phyloP scores from a whole-genome alignment of 2,888 invertebrate genomes.

The Heliconius erato region DNA sequence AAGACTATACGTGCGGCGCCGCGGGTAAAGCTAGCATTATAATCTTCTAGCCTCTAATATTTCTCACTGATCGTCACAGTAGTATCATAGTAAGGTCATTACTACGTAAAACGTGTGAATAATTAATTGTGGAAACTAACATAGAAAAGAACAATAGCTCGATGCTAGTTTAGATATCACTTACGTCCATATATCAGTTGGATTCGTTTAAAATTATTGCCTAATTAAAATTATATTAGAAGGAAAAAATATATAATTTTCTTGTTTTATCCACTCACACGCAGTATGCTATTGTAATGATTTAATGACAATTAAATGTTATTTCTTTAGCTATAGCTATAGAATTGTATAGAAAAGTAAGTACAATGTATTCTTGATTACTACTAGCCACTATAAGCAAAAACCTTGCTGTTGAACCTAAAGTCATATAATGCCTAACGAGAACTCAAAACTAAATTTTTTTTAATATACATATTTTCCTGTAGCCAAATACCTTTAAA shows the following conservation, averaged over 20 bases:
- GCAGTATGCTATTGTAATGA: background rate
- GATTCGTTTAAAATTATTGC: conserved; percentile 26
- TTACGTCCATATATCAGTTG: conserved; percentile 41
- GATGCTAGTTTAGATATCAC: conserved; percentile 43
- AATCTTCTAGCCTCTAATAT: conserved; percentile 14
- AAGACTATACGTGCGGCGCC: background rate
- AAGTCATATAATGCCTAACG: too few species aligned
- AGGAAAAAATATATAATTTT: background rate
- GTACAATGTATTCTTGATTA: background rate
- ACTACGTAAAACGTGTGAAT: conserved; percentile 74
- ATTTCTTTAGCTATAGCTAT: background rate
- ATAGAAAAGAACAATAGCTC: conserved; percentile 62
- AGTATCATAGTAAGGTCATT: conserved; percentile 64
- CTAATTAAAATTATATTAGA: conserved; percentile 16
- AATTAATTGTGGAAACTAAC: conserved; percentile 45
- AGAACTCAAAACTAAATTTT: too few species aligned
- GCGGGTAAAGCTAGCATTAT: background rate
- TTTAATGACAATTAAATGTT: background rate
- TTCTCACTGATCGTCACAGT: conserved; percentile 25
- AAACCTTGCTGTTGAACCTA: too few species aligned
- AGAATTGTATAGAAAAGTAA: background rate
- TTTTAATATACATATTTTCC: too few species aligned
- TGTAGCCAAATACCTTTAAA: too few species aligned
- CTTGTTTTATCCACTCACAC: background rate
- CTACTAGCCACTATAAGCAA: too few species aligned